Evolutionary conservation across 2,113 vertebrate species (phyloP).

Genomic region (Propithecus coquereli): DNA sequence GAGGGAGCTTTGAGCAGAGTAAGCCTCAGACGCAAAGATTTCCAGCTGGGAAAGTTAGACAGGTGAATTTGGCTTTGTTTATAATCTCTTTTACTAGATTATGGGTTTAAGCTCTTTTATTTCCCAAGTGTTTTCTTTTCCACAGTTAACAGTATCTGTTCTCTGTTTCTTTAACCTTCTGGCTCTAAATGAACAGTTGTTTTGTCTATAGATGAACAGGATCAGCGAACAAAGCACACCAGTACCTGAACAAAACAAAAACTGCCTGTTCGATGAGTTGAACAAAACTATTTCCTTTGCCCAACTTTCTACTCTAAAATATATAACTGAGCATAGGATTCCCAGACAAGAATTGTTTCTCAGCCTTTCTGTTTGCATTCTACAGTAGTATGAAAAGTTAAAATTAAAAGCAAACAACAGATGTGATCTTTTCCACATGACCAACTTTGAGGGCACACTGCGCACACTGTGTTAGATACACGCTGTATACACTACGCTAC

Average conservation of each 20-base stretch:
- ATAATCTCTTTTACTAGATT: background rate
- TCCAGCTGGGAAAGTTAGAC: background rate
- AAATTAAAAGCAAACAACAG: background rate
- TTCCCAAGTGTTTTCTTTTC: background rate
- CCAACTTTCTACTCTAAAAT: background rate
- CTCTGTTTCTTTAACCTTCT: constrained; percentile 9
- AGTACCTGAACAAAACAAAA: background rate
- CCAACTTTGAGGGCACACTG: background rate
- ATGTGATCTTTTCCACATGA: background rate
- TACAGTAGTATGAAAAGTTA: background rate
- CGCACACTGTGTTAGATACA: too few species aligned
- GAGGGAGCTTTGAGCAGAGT: background rate
- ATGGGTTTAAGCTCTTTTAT: background rate
- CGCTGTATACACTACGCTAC: too few species aligned
- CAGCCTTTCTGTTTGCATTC: background rate
- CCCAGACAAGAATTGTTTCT: background rate
- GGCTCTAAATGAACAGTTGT: background rate
- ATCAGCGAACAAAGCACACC: background rate
- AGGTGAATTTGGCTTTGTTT: background rate
- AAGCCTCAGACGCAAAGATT: background rate
- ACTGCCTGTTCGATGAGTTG: background rate
- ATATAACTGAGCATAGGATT: background rate
- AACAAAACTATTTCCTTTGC: background rate
- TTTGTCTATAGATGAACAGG: background rate
- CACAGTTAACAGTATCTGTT: background rate